Percentiles rank a stretch among this genome's conserved stretches.
phyloP scores from a whole-genome alignment of 2,797 vertebrate genomes.

The Platyrinchus mystaceus region DNA sequence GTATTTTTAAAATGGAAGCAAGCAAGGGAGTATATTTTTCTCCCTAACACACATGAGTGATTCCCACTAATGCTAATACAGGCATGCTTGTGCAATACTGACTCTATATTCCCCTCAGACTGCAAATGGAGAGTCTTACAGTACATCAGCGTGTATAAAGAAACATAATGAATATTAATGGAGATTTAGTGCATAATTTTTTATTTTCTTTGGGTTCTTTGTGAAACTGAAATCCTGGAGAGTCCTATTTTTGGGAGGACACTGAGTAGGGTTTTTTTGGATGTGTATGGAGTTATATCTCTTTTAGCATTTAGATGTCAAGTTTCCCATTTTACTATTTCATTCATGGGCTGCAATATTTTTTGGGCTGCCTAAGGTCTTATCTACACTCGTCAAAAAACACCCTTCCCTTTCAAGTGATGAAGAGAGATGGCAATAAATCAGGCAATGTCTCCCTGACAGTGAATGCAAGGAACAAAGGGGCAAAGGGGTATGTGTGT shows the following conservation, averaged over 20 bases:
- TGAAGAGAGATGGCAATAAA: background rate
- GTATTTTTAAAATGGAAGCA: background rate
- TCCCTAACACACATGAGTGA: background rate
- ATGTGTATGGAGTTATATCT: background rate
- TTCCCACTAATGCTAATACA: background rate
- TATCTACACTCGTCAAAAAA: background rate
- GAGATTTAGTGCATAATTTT: background rate
- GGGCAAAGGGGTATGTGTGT: background rate
- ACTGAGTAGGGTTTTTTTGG: accelerated
- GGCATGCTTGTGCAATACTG: background rate
- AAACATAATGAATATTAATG: background rate
- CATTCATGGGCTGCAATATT: background rate
- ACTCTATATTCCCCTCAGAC: background rate
- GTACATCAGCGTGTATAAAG: background rate
- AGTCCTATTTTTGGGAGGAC: background rate
- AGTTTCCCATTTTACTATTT: background rate
- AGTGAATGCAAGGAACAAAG: background rate
- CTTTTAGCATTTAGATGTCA: background rate
- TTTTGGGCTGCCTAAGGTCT: background rate
- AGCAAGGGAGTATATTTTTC: background rate
- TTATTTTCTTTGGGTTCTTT: background rate
- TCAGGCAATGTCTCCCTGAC: background rate
- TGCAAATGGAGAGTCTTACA: background rate
- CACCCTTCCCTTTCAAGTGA: background rate
- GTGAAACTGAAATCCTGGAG: background rate